Percentiles rank a stretch among this genome's conserved stretches.
These are phyloP conservation scores for Apogon hyalosoma DNA, from an alignment of 2,797 vertebrate genomes.

Conservation along the genomic window DNA sequence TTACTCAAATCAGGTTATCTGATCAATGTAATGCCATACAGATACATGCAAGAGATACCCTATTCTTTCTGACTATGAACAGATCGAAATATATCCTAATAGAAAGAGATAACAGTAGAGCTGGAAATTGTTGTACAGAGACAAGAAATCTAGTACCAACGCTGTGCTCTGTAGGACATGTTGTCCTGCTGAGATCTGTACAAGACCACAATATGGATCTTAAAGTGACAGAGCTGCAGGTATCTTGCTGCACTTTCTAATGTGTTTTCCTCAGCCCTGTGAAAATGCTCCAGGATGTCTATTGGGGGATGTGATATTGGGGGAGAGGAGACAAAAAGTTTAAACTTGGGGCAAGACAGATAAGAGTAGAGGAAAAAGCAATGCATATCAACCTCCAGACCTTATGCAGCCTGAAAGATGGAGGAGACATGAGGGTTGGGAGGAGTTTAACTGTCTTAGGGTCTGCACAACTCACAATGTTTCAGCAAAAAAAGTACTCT, in stretches of 20 bases:
- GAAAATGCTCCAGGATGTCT: slow-evolving; percentile 9
- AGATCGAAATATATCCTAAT: neutral
- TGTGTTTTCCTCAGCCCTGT: neutral
- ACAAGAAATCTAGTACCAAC: slow-evolving; percentile 6
- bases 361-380: neutral
- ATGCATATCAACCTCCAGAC: neutral
- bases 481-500: neutral
- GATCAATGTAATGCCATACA: neutral
- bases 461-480: neutral
- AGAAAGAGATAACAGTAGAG: neutral
- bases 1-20: neutral
- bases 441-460: neutral
- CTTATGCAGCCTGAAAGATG: neutral
- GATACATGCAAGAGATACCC: neutral
- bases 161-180: neutral
- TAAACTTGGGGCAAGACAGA: neutral
- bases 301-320: neutral
- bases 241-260: slow-evolving; percentile 2
- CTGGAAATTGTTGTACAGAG: neutral
- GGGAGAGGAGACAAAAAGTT: slow-evolving; percentile 3
- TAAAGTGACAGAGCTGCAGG: slow-evolving; percentile 31
- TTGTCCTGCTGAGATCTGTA: slow-evolving; percentile 5
- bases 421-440: neutral
- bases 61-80: neutral
- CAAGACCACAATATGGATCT: slow-evolving; percentile 8